Conservation (phyloP, 2,797 vertebrate species). For the Dicrostonyx torquatus region DNA sequence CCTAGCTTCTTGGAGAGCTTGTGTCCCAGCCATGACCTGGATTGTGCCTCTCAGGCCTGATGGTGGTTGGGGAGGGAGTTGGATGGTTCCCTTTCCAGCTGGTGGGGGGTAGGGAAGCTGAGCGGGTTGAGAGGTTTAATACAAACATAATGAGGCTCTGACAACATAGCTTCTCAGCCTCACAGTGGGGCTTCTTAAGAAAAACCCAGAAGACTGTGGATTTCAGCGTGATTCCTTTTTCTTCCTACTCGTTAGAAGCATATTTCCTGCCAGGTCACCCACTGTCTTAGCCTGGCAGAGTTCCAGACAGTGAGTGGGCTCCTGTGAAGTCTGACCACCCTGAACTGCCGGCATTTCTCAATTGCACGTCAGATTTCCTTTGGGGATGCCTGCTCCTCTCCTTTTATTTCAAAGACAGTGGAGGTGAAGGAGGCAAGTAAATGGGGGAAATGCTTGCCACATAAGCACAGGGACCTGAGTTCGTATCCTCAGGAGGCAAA, state of each 20-base stretch:
- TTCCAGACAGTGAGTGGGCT: neutral
- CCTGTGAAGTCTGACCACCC: neutral
- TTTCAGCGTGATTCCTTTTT: neutral
- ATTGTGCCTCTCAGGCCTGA: neutral
- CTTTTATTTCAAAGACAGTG: neutral
- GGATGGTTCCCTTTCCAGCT: neutral
- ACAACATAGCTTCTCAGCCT: neutral
- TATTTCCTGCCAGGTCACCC: neutral
- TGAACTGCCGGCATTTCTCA: neutral
- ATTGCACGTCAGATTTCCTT: neutral
- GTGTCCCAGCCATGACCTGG: neutral
- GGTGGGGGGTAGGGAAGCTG: neutral
- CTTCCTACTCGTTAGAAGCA: neutral
- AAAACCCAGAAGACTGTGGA: neutral
- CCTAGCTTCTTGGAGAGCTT: neutral
- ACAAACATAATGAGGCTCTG: neutral
- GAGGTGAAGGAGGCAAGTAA: neutral
- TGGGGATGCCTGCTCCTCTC: too few relatives aligned
- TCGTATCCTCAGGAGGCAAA: too few relatives aligned
- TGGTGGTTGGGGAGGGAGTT: neutral
- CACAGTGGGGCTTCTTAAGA: neutral
- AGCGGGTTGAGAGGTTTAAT: neutral
- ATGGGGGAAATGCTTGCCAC: neutral
- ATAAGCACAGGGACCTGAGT: too few relatives aligned
- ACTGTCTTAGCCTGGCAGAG: neutral